Percentiles rank a stretch among this genome's conserved stretches.
Conservation (phyloP, 2,113 vertebrate species). For the Galeopterus variegatus region DNA sequence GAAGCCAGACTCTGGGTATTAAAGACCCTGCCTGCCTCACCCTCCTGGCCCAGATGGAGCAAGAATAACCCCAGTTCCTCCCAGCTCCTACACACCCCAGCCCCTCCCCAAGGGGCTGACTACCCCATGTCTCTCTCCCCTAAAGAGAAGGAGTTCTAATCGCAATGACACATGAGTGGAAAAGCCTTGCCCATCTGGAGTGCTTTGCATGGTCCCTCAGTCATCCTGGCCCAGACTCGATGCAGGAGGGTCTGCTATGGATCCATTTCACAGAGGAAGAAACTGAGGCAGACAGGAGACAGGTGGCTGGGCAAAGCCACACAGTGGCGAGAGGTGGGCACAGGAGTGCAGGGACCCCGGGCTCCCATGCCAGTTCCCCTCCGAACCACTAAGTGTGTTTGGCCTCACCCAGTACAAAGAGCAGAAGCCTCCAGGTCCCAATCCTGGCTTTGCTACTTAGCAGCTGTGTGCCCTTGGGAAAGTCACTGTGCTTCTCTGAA, state of each 20-base stretch:
- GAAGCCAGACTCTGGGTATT: neutral
- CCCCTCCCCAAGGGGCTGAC: accelerated
- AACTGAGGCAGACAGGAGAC: neutral
- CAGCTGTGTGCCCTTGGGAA: neutral
- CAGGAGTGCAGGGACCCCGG: neutral
- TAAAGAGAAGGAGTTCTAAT: neutral
- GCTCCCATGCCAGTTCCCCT: accelerated
- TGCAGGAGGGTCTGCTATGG: neutral
- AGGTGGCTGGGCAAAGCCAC: neutral
- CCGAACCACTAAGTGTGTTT: accelerated
- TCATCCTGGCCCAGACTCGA: neutral
- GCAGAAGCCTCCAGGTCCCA: neutral
- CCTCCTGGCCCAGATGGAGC: neutral
- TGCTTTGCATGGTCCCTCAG: neutral
- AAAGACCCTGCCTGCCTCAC: accelerated
- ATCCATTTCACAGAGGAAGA: neutral
- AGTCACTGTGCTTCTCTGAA: neutral
- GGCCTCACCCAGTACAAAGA: neutral
- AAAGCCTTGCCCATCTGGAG: neutral
- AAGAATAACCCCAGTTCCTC: accelerated
- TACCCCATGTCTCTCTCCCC: no score
- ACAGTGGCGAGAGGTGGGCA: accelerated
- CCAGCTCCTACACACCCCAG: neutral
- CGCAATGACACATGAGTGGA: neutral
- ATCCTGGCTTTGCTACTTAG: neutral